Evolutionary conservation across 2,888 invertebrate genomes (phyloP), one percentile per base, ranked within the genome.

Genomic region (Acanthosepion lycidas): DNA sequence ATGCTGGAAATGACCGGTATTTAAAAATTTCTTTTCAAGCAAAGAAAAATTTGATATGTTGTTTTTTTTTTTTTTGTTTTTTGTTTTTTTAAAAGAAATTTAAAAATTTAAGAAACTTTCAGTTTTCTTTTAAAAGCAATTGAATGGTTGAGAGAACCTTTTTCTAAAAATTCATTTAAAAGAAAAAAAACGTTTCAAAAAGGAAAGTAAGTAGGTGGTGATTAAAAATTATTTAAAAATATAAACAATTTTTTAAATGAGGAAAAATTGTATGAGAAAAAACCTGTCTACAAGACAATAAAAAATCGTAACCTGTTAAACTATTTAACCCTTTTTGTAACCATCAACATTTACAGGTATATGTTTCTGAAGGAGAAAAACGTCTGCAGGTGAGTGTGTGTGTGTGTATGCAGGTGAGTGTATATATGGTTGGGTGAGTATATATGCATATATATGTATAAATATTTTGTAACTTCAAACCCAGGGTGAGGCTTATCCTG

Each of bases 401-500:
- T 59, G 55, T 23, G 23, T 59, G 23, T 20, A 18, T 20, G 55
- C 20, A 55, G 20, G 59, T 59, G 59, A 59, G 59, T 23, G 23
- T 59, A 59, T 59, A 59, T 59, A 23, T 1, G n/a, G n/a, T 78
- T 9, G n/a, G n/a, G 18, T 33, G 78, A 15, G 78, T 78, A 78
- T n/a, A n/a, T n/a, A 78, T 78, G 78, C n/a, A 78, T 78, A 78
- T 64, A 64, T 64, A 64, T 42, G 42, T 64, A 64, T 78, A 78
- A 78, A n/a, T 78, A 78, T n/a, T 78, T 12, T n/a, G 78, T 33
- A n/a, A 78, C n/a, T 78, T n/a, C 78, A n/a, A n/a, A 78, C 5
- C 78, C 78, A 78, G 78, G 78, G 78, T 78, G 78, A 78, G 78
- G 78, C n/a, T n/a, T 78, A 78, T n/a, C 78, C 78, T 78, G 78